phyloP scores from a whole-genome alignment of 2,888 invertebrate genomes.

The Hypomecis atomaria region DNA sequence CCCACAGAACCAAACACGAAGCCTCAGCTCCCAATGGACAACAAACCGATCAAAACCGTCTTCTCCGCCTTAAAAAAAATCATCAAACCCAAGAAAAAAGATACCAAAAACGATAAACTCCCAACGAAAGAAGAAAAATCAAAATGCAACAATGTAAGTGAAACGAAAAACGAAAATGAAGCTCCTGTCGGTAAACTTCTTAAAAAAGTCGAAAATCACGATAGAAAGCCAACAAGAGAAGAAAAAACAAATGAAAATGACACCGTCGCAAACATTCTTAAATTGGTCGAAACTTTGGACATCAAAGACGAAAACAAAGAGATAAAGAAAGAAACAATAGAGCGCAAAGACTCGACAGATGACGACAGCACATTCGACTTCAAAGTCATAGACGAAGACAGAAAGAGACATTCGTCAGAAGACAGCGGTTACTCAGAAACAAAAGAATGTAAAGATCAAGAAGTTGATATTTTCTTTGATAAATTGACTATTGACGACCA shows the following conservation, averaged over 20 bases:
- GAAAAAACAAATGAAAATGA: slow-evolving; percentile 12
- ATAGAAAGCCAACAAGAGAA: slow-evolving; percentile 27
- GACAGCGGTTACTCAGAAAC: slow-evolving; percentile 71
- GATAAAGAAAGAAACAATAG: slow-evolving; percentile 32
- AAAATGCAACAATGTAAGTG: slow-evolving; percentile 9
- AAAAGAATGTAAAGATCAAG: slow-evolving; percentile 41
- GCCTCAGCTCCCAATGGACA: slow-evolving; percentile 62
- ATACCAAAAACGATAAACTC: slow-evolving; percentile 35
- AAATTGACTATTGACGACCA: slow-evolving; percentile 46
- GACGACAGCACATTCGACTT: slow-evolving; percentile 63
- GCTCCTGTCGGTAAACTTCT: slow-evolving; percentile 29
- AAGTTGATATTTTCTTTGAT: slow-evolving; percentile 48
- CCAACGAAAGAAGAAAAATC: slow-evolving; percentile 5
- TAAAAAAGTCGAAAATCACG: slow-evolving; percentile 33
- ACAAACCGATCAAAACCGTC: slow-evolving; percentile 57
- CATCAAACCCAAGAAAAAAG: slow-evolving; percentile 54
- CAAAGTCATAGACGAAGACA: slow-evolving; percentile 59
- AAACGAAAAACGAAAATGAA: neutral
- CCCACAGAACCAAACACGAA: slow-evolving; percentile 52
- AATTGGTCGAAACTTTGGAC: slow-evolving; percentile 26
- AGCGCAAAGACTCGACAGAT: slow-evolving; percentile 44
- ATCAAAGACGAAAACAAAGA: slow-evolving; percentile 29
- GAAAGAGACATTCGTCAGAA: slow-evolving; percentile 61
- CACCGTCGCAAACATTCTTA: slow-evolving; percentile 31
- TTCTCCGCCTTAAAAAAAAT: slow-evolving; percentile 28